These are phyloP conservation scores for Eupithecia vulgata DNA, from an alignment of 2,888 invertebrate genomes.

Conservation along the genomic window DNA sequence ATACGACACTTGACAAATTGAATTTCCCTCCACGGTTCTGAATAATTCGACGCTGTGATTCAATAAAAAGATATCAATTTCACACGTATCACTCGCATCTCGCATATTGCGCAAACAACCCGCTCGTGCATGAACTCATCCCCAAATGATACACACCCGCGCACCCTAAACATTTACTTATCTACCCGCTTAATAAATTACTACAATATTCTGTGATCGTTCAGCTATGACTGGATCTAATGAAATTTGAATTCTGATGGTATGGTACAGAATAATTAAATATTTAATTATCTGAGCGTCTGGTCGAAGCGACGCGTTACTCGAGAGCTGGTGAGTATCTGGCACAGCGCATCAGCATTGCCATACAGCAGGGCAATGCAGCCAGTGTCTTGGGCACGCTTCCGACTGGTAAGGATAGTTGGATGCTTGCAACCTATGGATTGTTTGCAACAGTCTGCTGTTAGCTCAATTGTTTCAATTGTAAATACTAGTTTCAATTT, in stretches of 20 bases:
- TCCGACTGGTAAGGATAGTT: too few species aligned
- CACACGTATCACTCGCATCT: conserved; percentile 40
- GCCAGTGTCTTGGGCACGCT: too few species aligned
- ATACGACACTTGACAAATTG: conserved; percentile 5
- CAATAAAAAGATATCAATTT: conserved; percentile 41
- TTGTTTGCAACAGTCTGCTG: too few species aligned
- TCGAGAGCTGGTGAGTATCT: too few species aligned
- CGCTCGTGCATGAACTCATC: conserved; percentile 65
- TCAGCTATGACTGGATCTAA: conserved; percentile 27
- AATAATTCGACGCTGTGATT: conserved; percentile 30
- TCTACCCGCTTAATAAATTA: conserved; percentile 32
- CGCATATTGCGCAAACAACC: conserved; percentile 62
- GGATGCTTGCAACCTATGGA: too few species aligned
- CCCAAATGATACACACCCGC: conserved; percentile 66
- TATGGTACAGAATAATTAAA: conserved; percentile 12
- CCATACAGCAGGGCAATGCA: too few species aligned
- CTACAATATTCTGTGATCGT: conserved; percentile 33
- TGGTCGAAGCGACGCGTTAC: too few species aligned
- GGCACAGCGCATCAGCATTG: too few species aligned
- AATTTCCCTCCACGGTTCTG: conserved; percentile 4
- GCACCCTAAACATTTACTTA: conserved; percentile 41
- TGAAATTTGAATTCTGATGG: conserved; percentile 21
- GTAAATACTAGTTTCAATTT: too few species aligned
- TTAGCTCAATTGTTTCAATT: too few species aligned
- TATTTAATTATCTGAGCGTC: too few species aligned